These are phyloP conservation scores for Morpho helenor DNA, from an alignment of 2,888 invertebrate species.

Conservation along the genomic window DNA sequence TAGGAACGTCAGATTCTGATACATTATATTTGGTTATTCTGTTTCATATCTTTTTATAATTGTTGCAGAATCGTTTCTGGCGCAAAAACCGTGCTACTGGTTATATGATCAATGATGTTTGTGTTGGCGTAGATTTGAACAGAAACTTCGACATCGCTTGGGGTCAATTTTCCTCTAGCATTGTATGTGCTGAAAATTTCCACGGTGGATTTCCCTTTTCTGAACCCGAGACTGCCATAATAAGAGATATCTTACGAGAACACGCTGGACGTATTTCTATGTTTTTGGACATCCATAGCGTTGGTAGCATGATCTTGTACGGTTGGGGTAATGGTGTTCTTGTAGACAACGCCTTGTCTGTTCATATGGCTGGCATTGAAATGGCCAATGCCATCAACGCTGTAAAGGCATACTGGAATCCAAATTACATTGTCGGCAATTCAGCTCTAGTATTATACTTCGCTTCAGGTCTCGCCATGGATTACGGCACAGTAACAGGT, in stretches of 20 bases:
- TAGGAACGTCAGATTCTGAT: no score
- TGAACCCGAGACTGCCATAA: constrained; percentile 81
- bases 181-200: constrained; percentile 81
- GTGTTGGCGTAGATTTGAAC: constrained; percentile 86
- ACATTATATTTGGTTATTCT: no score
- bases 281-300: constrained; percentile 54
- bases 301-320: constrained; percentile 83
- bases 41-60: no score
- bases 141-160: constrained; percentile 87
- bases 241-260: constrained; percentile 76
- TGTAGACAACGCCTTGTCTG: constrained; percentile 64
- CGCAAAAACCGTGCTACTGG: constrained; percentile 80
- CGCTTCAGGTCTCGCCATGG: constrained; percentile 82
- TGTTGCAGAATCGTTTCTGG: constrained; percentile 81
- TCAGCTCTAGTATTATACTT: constrained; percentile 71
- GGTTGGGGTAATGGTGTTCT: constrained; percentile 74
- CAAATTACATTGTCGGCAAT: constrained; percentile 74
- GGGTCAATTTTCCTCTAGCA: constrained; percentile 73
- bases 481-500: constrained; percentile 79
- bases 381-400: constrained; percentile 58
- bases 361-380: constrained; percentile 56
- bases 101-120: constrained; percentile 54
- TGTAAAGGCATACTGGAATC: constrained; percentile 45
- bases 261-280: constrained; percentile 70
- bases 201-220: constrained; percentile 82